phyloP scores from a whole-genome alignment of 2,113 vertebrate genomes.

The Ammodramus savannarum region DNA sequence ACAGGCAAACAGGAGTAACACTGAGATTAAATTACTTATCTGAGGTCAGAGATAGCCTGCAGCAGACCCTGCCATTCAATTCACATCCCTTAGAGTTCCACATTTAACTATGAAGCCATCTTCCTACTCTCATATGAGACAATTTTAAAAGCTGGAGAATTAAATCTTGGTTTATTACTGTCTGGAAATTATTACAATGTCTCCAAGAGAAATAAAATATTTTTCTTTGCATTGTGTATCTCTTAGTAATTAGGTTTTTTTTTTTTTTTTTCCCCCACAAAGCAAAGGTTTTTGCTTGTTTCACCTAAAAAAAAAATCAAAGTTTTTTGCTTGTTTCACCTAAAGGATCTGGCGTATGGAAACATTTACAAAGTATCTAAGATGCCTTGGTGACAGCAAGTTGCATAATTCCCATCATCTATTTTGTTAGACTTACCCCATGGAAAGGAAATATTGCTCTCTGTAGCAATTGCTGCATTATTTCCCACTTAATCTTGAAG shows the following conservation, averaged over 20 bases:
- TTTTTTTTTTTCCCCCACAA: too few species aligned
- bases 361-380: conserved; percentile 34
- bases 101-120: not conserved
- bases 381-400: conserved; percentile 17
- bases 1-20: not conserved
- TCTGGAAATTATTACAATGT: not conserved
- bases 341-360: not conserved
- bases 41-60: not conserved
- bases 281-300: not conserved
- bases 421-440: conserved; percentile 7
- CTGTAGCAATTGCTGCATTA: not conserved
- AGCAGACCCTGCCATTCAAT: not conserved
- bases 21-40: not conserved
- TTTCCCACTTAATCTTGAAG: not conserved
- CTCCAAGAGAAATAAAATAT: not conserved
- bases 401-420: not conserved
- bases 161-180: not conserved
- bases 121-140: not conserved
- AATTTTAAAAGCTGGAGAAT: not conserved
- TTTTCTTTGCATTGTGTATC: not conserved
- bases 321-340: not conserved
- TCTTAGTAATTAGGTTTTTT: not conserved
- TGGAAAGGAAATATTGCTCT: not conserved
- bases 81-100: not conserved
- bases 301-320: not conserved